Evolutionary conservation across 2,888 invertebrate species (phyloP), one percentile per base, ranked within the genome.

Genomic region (Hydraecia micacea): DNA sequence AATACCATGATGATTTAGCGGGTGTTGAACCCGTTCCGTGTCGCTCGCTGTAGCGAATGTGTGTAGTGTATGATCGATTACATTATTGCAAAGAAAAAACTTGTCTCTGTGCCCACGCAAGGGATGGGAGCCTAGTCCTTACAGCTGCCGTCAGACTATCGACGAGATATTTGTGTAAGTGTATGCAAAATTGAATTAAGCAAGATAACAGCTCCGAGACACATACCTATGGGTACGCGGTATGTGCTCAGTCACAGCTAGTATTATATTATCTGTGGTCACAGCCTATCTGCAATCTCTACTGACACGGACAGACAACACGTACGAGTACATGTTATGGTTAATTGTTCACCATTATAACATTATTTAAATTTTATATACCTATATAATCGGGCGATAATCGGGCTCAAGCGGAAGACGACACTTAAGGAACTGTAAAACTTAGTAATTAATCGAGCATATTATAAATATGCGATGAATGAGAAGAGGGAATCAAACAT

Each of bases 161-260:
- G 9, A 81, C 3, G 25, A 55, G 15, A 46, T 55, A 63, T 81
- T 55, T 63, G 2, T 72, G n/a, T 60, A 63, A 52, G 28, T 77
- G 36, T 36, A 49, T 39, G 55, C 58, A 42, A 67, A 63, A 70
- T 80, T 73, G 32, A 66, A 71, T 73, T 39, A 79, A 77, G 73
- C 65, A 72, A 74, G 83, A 87, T 80, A 80, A 75, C 72, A 71
- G 13, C 46, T 55, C 52, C 15, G 46, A 81, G 46, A 65, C 46
- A 74, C 71, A 68, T 78, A 79, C 70, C 32, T 81, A 70, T 52
- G 36, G 63, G 62, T 36, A 25, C 46, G 52, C 46, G 60, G 60
- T 81, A 80, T 83, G 68, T 80, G 88, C 79, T 87, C 69, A 80
- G 63, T 87, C 88, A 81, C 67, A 73, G 32, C 39, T n/a, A n/a